Evolutionary conservation across 92 coral and sea anemone species (phyloP), one percentile per base, ranked within the genome.

Genomic region (Porites cylindrica): DNA sequence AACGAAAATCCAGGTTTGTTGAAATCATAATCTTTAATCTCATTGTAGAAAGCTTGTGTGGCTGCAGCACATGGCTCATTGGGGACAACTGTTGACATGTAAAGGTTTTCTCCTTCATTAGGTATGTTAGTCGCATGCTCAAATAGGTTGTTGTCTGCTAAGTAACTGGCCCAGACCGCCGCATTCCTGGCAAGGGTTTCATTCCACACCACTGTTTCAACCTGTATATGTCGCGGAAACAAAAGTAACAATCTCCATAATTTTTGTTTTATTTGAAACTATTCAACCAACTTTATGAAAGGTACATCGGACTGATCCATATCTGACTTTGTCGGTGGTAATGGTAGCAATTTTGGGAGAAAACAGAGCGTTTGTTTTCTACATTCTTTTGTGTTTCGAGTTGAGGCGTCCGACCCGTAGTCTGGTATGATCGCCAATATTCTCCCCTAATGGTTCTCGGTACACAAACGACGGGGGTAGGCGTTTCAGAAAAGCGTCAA

Each of bases 21-120:
- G 77, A 71, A 96, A 23, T 93, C 87, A 53, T 96, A 96, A 72
- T 91, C 72, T 32, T 78, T 90, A 20, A 88, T 77, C 66, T 94
- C 99, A 70, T 82, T 91, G 74, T 96, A 93, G 79, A 96, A 96
- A 18, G 91, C 94, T 51, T 76, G 65, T 0, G 93, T 91, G 9
- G 98, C 98, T 21, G 53, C 88, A 19, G 75, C 26, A 61, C 99
- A 96, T 2, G 90, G 79, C 14, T 94, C 88, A 6, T 47, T 52
- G 47, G 88, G 63, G 17, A 61, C 66, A 7, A 51, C 77, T 4
- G 51, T 70, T 24, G 95, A 90, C 68, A 78, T 16, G 67, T 89
- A 96, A 4, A 96, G 90, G 79, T 92, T 94, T 65, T 94, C 97
- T 50, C 98, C 98, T 20, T 71, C 38, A 47, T 60, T n/a, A 2